A percentile compares a stretch with the other conserved stretches of the same genome.
These are phyloP conservation scores for Bhutanitis thaidina DNA, from an alignment of 2,888 invertebrate species.

Conservation along the genomic window DNA sequence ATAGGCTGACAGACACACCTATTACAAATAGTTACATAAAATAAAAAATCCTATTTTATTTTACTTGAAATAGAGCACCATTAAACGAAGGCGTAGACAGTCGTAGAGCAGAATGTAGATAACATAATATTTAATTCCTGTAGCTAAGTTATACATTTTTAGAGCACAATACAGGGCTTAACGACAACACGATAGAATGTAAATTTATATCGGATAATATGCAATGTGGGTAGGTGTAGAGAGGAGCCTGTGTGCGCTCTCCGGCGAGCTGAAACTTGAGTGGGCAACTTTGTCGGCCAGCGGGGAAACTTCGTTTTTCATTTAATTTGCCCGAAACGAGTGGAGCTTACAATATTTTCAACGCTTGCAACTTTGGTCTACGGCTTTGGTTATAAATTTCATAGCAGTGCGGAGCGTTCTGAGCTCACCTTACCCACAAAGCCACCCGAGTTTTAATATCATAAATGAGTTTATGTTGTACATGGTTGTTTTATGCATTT, in stretches of 20 bases:
- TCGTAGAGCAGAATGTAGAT: too few species aligned
- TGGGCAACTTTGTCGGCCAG: constrained; percentile 68
- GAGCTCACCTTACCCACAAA: constrained; percentile 25
- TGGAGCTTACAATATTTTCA: constrained; percentile 76
- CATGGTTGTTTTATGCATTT: constrained; percentile 5
- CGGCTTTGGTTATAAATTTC: constrained; percentile 69
- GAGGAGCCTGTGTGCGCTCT: constrained; percentile 31
- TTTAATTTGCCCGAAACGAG: constrained; percentile 77
- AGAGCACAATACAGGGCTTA: background rate
- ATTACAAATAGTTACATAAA: too few species aligned
- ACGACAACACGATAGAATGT: background rate
- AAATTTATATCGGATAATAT: constrained; percentile 14
- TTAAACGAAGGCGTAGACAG: too few species aligned
- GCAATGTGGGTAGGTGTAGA: constrained; percentile 11
- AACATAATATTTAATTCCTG: too few species aligned
- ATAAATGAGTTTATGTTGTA: constrained; percentile 19
- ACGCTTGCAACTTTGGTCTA: constrained; percentile 67
- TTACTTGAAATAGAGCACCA: too few species aligned
- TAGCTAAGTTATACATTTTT: too few species aligned
- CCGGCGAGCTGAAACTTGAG: constrained; percentile 56
- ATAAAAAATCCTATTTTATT: too few species aligned
- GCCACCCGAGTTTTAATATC: constrained; percentile 20
- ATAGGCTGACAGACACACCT: too few species aligned
- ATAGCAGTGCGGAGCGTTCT: constrained; percentile 34
- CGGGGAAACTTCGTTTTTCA: constrained; percentile 73